These are phyloP conservation scores for Amphimallon solstitiale DNA, from an alignment of 2,888 invertebrate species.

Conservation along the genomic window DNA sequence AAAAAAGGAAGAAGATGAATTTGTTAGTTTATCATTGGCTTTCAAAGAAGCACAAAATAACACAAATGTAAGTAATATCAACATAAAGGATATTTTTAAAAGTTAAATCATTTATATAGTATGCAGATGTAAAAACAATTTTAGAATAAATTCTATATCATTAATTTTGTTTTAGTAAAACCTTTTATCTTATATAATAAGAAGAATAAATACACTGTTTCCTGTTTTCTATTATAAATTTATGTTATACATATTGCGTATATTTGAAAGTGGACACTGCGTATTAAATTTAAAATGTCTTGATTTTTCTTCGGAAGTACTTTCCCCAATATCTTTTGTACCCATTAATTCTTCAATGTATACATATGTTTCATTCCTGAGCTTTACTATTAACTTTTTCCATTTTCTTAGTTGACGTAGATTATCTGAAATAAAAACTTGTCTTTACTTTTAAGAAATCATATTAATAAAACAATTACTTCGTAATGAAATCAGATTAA, in stretches of 20 bases:
- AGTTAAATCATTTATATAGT: slow-evolving; percentile 45
- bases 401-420: slow-evolving; percentile 32
- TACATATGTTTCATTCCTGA: slow-evolving; percentile 33
- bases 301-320: not conserved
- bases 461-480: too few relatives aligned
- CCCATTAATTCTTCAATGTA: slow-evolving; percentile 37
- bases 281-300: slow-evolving; percentile 34
- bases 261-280: slow-evolving; percentile 12
- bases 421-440: slow-evolving; percentile 19
- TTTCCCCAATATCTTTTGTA: not conserved
- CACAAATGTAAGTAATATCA: slow-evolving; percentile 39
- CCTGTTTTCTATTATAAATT: slow-evolving; percentile 5
- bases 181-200: not conserved
- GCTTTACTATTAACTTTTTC: slow-evolving; percentile 29
- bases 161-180: not conserved
- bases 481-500: too few relatives aligned
- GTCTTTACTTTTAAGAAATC: too few relatives aligned
- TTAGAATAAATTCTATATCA: too few relatives aligned
- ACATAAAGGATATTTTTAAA: slow-evolving; percentile 59
- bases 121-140: too few relatives aligned
- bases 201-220: not conserved
- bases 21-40: slow-evolving; percentile 50
- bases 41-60: slow-evolving; percentile 54
- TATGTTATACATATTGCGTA: slow-evolving; percentile 7
- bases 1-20: slow-evolving; percentile 41